Conservation (phyloP, 1,140 invertebrate species). For the Myzus persicae region DNA sequence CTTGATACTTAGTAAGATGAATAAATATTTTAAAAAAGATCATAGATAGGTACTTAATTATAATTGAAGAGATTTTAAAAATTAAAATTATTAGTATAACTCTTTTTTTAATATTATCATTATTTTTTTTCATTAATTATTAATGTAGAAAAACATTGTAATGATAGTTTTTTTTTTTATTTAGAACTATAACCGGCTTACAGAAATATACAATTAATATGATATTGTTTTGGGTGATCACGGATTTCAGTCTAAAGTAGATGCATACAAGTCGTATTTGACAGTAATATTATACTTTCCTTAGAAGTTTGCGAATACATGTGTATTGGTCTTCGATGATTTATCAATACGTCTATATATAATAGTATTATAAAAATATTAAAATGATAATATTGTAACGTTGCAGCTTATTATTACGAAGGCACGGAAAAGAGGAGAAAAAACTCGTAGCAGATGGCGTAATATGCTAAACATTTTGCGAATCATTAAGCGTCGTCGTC, state of each 20-base stretch:
- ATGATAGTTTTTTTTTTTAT: too few species aligned
- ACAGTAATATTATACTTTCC: background rate
- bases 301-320: background rate
- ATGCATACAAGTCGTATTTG: background rate
- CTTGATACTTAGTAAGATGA: too few species aligned
- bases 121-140: too few species aligned
- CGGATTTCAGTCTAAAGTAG: background rate
- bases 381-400: background rate
- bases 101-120: too few species aligned
- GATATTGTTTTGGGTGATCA: too few species aligned
- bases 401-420: background rate
- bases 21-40: too few species aligned
- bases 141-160: too few species aligned
- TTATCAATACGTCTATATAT: background rate
- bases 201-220: too few species aligned
- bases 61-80: too few species aligned
- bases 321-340: background rate
- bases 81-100: too few species aligned
- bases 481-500: background rate
- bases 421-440: background rate
- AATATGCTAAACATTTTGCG: background rate
- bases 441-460: background rate
- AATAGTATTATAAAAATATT: background rate
- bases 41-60: too few species aligned
- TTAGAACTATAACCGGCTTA: too few species aligned